Evolutionary conservation across 2,113 vertebrate genomes (phyloP), one percentile per base, ranked within the genome.

Genomic region (Sapayoa aenigma): DNA sequence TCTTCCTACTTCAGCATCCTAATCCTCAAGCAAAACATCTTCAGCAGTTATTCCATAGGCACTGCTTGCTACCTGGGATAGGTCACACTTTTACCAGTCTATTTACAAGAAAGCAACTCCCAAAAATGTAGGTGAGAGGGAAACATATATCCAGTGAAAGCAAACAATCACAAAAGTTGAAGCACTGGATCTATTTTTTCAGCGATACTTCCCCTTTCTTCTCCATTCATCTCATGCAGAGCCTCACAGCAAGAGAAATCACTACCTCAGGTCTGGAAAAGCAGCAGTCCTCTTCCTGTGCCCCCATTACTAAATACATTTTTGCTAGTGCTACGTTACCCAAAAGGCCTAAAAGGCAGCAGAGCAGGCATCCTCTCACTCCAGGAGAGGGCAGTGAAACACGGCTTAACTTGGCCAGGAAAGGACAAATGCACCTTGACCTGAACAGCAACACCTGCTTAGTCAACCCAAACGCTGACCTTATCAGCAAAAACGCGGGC

Each of bases 331-430:
- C 58, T 73, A 41, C 35, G 24, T 19, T 46, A 46, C 25, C 37
- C 11, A 52, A 87, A 75, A 10, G 22, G 20, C 58, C 56, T 37
- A 17, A 65, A 69, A 68, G 22, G 31, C 74, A 89, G 69, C 62
- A 33, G 15, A 76, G 69, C 69, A 79, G n/a, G 42, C 56, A 92
- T 80, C 47, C 14, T 68, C 30, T 91, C 6, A 2, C 50, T 95
- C 89, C 87, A 93, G 95, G 37, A 95, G 77, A 94, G 91, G 91
- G 93, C 93, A 94, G 78, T 55, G 93, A 89, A 93, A 94, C 41
- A 79, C 0, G 55, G 47, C 39, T 60, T 63, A 72, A 56, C 24
- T 72, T 53, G 44, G 16, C 71, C 52, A 35, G 71, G 37, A 50
- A 91, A 60, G 59, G 49, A 41, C 60, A 81, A 63, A 44, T 3